Conservation (phyloP, 92 coral and sea anemone genomes). For the Zoanthus sansibaricus region DNA sequence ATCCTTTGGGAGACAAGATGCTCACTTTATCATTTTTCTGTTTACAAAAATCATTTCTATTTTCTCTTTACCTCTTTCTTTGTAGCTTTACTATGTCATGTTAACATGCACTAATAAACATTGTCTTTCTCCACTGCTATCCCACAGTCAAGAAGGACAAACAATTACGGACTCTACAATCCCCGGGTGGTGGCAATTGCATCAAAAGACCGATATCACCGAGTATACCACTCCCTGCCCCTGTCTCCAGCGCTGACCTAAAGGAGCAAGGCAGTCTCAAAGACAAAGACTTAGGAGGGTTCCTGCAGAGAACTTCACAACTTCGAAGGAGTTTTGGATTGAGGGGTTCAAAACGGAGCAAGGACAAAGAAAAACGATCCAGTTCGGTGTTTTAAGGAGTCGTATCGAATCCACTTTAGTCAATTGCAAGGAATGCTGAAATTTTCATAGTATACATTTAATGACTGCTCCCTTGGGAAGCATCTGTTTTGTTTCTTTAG, state of each 20-base stretch:
- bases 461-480: too few relatives aligned
- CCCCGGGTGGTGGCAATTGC: conserved; percentile 55
- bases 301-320: conserved; percentile 72
- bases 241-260: conserved; percentile 90
- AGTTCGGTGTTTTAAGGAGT: conserved; percentile 74
- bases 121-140: not conserved
- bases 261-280: conserved; percentile 64
- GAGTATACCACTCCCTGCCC: conserved; percentile 76
- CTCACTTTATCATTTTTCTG: too few relatives aligned
- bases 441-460: too few relatives aligned
- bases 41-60: too few relatives aligned
- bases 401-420: not conserved
- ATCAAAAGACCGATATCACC: conserved; percentile 81
- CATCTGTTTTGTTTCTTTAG: too few relatives aligned
- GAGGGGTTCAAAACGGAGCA: conserved; percentile 74
- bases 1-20: too few relatives aligned
- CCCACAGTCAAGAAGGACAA: conserved; percentile 77
- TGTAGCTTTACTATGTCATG: not conserved
- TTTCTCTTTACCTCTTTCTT: not conserved
- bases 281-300: conserved; percentile 52
- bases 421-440: not conserved
- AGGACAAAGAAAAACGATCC: conserved; percentile 77
- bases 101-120: not conserved
- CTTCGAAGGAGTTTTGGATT: conserved; percentile 86
- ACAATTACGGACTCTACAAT: conserved; percentile 58